A percentile compares a stretch with the other conserved stretches of the same genome.
Evolutionary conservation across 2,797 vertebrate species (phyloP).

Genomic region (Megalops cyprinoides): DNA sequence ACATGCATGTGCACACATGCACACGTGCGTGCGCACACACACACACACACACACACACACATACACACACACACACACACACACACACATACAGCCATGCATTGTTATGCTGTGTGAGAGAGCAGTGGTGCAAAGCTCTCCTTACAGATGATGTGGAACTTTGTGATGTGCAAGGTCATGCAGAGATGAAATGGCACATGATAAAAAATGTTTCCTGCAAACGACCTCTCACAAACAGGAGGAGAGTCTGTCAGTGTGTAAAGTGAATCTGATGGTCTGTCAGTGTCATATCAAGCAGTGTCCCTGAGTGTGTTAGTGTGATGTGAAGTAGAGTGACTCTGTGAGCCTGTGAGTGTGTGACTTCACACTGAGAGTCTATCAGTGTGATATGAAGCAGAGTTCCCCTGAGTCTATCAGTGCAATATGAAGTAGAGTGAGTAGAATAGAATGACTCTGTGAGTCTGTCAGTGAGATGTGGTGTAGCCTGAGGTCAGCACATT

Average conservation of each 20-base stretch:
- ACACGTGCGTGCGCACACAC: not conserved
- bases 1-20: not conserved
- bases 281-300: not conserved
- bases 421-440: no score
- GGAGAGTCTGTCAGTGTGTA: not conserved
- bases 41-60: not conserved
- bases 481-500: no score
- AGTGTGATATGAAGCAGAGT: no score
- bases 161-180: slow-evolving; percentile 5
- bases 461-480: no score
- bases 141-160: slow-evolving; percentile 19
- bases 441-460: no score
- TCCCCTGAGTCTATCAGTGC: no score
- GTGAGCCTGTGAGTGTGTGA: not conserved
- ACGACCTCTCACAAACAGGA: no score
- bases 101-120: not conserved
- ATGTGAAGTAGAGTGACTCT: not conserved
- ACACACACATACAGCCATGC: not conserved
- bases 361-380: no score
- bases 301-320: not conserved
- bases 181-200: slow-evolving; percentile 5
- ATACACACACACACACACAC: no score
- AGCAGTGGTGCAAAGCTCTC: not conserved
- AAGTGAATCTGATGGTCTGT: not conserved
- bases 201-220: not conserved